These are phyloP conservation scores for Monopis laevigella DNA, from an alignment of 2,888 invertebrate genomes.

Conservation along the genomic window DNA sequence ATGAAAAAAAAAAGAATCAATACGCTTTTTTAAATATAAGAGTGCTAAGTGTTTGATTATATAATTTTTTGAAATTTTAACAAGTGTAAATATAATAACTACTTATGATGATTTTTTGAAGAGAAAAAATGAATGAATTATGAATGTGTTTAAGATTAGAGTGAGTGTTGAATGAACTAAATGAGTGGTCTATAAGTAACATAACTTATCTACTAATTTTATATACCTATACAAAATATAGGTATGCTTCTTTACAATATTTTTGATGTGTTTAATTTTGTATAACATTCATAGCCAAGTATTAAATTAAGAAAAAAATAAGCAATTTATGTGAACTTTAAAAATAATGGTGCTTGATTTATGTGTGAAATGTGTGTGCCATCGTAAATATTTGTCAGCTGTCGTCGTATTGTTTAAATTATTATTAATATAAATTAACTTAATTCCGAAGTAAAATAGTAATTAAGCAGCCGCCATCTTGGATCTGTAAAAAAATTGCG, in stretches of 20 bases:
- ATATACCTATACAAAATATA: too few relatives aligned
- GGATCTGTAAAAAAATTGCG: too few relatives aligned
- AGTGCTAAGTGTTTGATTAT: constrained; percentile 63
- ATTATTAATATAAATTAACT: too few relatives aligned
- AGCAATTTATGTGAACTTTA: background rate
- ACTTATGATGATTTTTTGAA: constrained; percentile 3
- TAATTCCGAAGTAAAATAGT: too few relatives aligned
- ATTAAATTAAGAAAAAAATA: background rate
- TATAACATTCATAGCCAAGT: constrained; percentile 1
- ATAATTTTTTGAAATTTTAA: constrained; percentile 20
- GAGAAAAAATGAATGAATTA: background rate
- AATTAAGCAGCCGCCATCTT: too few relatives aligned
- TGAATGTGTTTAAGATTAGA: background rate
- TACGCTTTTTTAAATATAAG: constrained; percentile 64
- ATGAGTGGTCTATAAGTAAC: too few relatives aligned
- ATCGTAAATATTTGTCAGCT: too few relatives aligned
- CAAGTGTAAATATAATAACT: constrained; percentile 3
- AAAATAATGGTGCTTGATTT: constrained; percentile 8
- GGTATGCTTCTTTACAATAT: too few relatives aligned
- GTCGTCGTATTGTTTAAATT: too few relatives aligned
- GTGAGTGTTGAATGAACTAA: background rate
- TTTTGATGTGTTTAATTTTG: too few relatives aligned
- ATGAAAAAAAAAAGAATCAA: constrained; percentile 47
- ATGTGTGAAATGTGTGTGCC: constrained; percentile 1
- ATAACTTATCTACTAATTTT: too few relatives aligned